phyloP scores from a whole-genome alignment of 2,888 invertebrate species.

The Rhamnusium bicolor region DNA sequence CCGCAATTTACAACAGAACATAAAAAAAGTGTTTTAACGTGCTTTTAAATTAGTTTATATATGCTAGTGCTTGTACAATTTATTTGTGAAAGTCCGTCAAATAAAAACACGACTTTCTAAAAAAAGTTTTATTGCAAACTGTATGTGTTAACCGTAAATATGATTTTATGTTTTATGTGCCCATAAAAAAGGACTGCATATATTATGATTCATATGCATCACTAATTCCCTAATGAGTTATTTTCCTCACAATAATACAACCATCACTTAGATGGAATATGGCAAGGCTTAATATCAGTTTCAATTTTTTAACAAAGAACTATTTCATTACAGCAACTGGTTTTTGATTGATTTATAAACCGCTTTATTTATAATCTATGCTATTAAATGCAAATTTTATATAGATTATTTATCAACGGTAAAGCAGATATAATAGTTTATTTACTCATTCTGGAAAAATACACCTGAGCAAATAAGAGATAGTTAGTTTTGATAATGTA shows the following conservation, averaged over 20 bases:
- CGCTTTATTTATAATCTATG: not conserved
- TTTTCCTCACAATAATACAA: not conserved
- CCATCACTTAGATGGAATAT: not conserved
- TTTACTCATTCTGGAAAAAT: not conserved
- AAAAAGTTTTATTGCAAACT: not conserved
- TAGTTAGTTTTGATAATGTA: not conserved
- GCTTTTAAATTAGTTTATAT: not conserved
- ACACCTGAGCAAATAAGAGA: not conserved
- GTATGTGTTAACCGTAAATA: not conserved
- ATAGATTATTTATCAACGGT: not conserved
- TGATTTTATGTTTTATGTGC: not conserved
- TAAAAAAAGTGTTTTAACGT: not conserved
- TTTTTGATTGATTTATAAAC: not conserved
- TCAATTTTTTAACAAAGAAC: not conserved
- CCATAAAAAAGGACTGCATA: not conserved
- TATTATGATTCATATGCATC: not conserved
- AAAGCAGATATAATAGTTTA: not conserved
- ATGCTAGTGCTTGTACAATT: not conserved
- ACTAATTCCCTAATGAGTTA: not conserved
- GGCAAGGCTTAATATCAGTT: not conserved
- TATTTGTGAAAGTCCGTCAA: not conserved
- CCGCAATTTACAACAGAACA: not conserved
- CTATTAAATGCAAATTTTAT: not conserved
- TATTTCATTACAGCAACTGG: not conserved
- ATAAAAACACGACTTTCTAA: not conserved